Evolutionary conservation across 1,140 invertebrate species (phyloP), one percentile per base, ranked within the genome.

Genomic region (Andricus grossulariae): DNA sequence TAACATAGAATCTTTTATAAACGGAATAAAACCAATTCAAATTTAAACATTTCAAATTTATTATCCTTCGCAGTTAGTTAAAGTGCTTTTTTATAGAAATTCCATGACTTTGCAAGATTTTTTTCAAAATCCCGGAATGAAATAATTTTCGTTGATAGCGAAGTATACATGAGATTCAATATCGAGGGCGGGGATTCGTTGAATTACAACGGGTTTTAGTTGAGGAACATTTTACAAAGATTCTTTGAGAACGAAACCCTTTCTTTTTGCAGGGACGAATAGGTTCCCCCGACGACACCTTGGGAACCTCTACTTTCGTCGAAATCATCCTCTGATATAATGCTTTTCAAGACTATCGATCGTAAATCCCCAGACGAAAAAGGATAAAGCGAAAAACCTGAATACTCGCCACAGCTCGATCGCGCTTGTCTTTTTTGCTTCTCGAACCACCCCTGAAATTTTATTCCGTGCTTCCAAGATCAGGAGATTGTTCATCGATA

Each of bases 281-380:
- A 8, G 18, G 18, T 25, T 25, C 16, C 8, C 3, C 21, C 32
- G 12, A 25, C 60, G 25, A 66, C 25, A 66, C 60, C 60, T 66
- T 66, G 60, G 15, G 39, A 66, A 66, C 60, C 60, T 45, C 60
- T 66, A 66, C 60, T 66, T 66, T 66, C 60, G 60, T n/a, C 25
- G 25, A 66, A 66, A 66, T 66, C 25, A 66, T 66, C 32, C 25
- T 66, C 25, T 66, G 60, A 66, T 66, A 66, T 66, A 66, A 66
- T 66, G 39, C 60, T 66, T 66, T 66, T 54, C 52, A 54, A 18
- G 57, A 66, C 57, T 66, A 39, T 66, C 60, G 60, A 66, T 66
- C 60, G 60, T 66, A 66, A 66, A 66, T 66, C 60, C 60, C 21
- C 60, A 66, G 60, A 66, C 60, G 25, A 66, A 66, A 66, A 39